Evolutionary conservation across 35 echinoderm and acorn worm genomes (phyloP), one percentile per base, ranked within the genome.

Genomic region (Ptychodera flava): DNA sequence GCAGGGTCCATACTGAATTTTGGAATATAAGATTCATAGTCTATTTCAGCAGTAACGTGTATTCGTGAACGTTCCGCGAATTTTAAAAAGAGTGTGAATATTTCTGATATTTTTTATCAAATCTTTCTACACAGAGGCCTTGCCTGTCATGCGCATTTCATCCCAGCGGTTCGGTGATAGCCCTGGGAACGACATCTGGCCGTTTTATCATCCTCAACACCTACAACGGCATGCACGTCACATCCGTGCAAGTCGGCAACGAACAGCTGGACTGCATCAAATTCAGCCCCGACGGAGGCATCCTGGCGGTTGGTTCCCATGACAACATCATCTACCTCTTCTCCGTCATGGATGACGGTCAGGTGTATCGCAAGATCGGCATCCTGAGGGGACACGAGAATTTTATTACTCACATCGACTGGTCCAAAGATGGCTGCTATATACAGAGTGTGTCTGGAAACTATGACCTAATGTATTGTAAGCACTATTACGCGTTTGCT

Each of bases 321-420:
- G 95, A 97, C 79, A 32, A 91, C 35, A 91, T 84, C 30, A 97
- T 97, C 32, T 93, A 97, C 35, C 81, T 97, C 16, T 97, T 88
- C 45, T 78, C 95, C 28, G 95, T 97, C 0, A 91, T 97, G 95
- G 94, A 97, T 78, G 95, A 97, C 30, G 95, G 95, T 2, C 89
- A 93, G 38, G 95, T 97, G 27, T 97, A 97, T 89, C 82, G 95
- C 29, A 93, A 91, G 80, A 77, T 83, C 35, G 37, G 34, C 6
- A 35, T 36, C 6, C 37, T 83, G 31, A 34, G 37, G 82, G 94
- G 94, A 31, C 94, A 97, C 78, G 52, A 37, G 22, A 92, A 89
- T 82, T 89, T 88, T 16, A 28, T 97, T 30, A 93, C 88, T 29
- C 94, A 97, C 28, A 79, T 97, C 35, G 94, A 97, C 38, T 97